phyloP scores from a whole-genome alignment of 2,888 invertebrate species.

The Heliconius erato region DNA sequence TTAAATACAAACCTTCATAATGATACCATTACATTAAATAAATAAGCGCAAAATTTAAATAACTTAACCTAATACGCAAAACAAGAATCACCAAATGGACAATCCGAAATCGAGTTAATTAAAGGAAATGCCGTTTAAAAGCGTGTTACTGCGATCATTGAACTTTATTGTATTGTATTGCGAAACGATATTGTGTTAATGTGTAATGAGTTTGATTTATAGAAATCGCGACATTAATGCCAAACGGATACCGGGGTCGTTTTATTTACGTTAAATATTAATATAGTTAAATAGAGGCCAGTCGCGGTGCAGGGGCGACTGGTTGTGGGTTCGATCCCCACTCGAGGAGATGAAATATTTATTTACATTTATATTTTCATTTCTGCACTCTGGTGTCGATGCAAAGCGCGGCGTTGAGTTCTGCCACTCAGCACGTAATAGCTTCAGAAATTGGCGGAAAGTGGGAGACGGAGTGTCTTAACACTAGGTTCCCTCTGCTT shows the following conservation, averaged over 20 bases:
- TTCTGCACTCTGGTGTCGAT: too few relatives aligned
- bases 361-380: too few relatives aligned
- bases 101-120: constrained; percentile 40
- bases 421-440: too few relatives aligned
- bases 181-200: constrained; percentile 69
- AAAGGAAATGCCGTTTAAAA: constrained; percentile 49
- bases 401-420: too few relatives aligned
- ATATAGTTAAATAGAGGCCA: constrained; percentile 39
- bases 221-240: constrained; percentile 69
- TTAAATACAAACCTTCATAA: not conserved
- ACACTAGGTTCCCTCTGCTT: too few relatives aligned
- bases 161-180: constrained; percentile 78
- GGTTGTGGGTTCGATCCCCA: too few relatives aligned
- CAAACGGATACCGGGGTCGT: constrained; percentile 53
- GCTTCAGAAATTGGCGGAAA: too few relatives aligned
- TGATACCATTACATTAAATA: not conserved
- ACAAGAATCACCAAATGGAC: not conserved
- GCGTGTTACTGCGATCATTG: constrained; percentile 67
- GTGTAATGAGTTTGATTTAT: constrained; percentile 53
- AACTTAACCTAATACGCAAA: not conserved
- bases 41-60: not conserved
- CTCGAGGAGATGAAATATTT: too few relatives aligned
- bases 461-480: too few relatives aligned
- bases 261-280: constrained; percentile 47
- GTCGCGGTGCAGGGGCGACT: too few relatives aligned